Conservation (phyloP, 2,888 invertebrate species). For the Chymomyza procnemis region DNA sequence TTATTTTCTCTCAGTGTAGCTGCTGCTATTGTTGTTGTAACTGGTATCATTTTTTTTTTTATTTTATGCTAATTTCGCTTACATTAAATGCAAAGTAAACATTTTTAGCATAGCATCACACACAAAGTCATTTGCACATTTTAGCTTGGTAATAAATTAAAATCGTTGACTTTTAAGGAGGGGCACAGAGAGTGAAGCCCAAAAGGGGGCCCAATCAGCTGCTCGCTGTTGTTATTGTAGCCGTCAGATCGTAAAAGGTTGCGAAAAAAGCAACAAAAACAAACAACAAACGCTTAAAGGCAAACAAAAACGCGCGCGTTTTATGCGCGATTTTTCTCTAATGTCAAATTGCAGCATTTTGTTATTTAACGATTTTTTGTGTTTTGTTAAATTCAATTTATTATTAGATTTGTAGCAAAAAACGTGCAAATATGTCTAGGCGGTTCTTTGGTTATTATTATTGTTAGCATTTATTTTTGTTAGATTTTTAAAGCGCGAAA, state of each 20-base stretch:
- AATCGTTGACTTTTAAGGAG: conserved; percentile 17
- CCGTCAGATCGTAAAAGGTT: background rate
- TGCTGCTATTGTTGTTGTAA: background rate
- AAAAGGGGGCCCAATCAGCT: background rate
- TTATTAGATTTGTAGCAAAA: conserved; percentile 54
- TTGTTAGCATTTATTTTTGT: too few relatives aligned
- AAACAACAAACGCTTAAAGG: background rate
- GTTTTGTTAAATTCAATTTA: conserved; percentile 22
- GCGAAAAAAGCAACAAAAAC: too few relatives aligned
- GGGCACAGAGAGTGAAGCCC: too few relatives aligned
- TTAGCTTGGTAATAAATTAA: conserved; percentile 53
- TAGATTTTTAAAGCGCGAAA: background rate
- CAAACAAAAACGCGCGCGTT: conserved; percentile 3
- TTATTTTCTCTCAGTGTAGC: background rate
- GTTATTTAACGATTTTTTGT: background rate
- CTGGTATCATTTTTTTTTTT: conserved; percentile 1
- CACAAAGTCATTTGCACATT: conserved; percentile 18
- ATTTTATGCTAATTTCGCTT: conserved; percentile 59
- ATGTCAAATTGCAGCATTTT: background rate
- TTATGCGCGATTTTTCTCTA: background rate
- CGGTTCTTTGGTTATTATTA: background rate
- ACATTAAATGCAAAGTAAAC: conserved; percentile 54
- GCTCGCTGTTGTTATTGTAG: background rate
- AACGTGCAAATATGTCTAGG: conserved; percentile 55
- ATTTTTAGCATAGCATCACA: conserved; percentile 31